phyloP scores from a whole-genome alignment of 2,113 vertebrate species.

The Gulo gulo region DNA sequence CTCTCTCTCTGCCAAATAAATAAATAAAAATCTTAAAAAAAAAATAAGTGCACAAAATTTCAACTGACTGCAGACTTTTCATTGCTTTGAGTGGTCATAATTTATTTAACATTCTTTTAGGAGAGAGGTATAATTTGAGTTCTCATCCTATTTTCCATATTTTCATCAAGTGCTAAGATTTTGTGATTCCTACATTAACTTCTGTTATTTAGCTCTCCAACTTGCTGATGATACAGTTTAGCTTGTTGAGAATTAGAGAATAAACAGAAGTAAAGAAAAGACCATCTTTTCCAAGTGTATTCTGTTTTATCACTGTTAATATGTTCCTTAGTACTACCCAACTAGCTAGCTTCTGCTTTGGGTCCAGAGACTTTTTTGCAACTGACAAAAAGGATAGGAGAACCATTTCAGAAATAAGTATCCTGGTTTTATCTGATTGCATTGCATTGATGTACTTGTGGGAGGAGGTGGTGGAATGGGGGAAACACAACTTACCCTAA shows the following conservation, averaged over 20 bases:
- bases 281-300: neutral
- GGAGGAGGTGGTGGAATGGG: neutral
- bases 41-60: neutral
- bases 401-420: neutral
- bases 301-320: neutral
- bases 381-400: neutral
- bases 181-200: constrained; percentile 6
- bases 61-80: neutral
- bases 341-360: neutral
- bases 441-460: neutral
- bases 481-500: neutral
- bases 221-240: neutral
- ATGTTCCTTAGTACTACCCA: neutral
- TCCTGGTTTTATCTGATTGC: neutral
- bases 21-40: no score
- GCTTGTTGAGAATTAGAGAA: constrained; percentile 19
- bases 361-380: neutral
- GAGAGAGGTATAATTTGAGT: neutral
- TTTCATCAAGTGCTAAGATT: constrained; percentile 32
- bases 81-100: constrained; percentile 25
- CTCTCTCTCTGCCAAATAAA: no score
- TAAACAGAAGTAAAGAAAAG: neutral
- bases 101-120: constrained; percentile 15
- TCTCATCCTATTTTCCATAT: neutral
- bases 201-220: neutral